A percentile compares a stretch with the other conserved stretches of the same genome.
phyloP scores from a whole-genome alignment of 1,140 invertebrate species.

The Archegozetes longisetosus region DNA sequence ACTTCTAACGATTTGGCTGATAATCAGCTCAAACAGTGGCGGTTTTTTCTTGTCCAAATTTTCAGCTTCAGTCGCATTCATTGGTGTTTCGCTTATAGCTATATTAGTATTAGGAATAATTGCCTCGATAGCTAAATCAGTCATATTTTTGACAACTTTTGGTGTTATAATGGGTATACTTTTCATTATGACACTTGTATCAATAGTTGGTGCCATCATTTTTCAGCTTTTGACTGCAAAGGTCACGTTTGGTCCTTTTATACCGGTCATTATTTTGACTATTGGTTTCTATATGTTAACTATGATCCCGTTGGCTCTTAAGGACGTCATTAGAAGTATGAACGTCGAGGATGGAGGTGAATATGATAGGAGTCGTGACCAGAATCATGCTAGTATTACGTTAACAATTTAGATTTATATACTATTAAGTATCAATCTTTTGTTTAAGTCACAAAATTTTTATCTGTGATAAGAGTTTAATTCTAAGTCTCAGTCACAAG shows the following conservation, averaged over 20 bases:
- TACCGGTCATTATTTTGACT: not conserved
- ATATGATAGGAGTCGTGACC: not conserved
- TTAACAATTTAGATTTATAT: too few relatives aligned
- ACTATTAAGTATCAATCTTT: not conserved
- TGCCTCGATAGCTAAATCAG: not conserved
- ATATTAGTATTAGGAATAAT: not conserved
- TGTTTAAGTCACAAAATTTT: not conserved
- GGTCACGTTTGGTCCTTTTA: not conserved
- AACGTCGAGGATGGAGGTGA: not conserved
- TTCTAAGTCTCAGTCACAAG: not conserved
- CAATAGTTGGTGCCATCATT: not conserved
- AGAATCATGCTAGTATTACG: not conserved
- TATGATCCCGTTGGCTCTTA: not conserved
- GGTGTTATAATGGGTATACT: not conserved
- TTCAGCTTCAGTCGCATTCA: not conserved
- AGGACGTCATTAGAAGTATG: not conserved
- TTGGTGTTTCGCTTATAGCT: not conserved
- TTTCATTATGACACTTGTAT: not conserved
- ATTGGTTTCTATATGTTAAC: not conserved
- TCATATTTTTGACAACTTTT: not conserved
- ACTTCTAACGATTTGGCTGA: not conserved
- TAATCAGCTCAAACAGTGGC: not conserved
- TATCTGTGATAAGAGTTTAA: not conserved
- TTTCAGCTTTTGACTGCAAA: not conserved
- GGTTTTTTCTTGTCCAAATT: not conserved